Percentiles rank a stretch among this genome's conserved stretches.
Evolutionary conservation across 2,797 vertebrate genomes (phyloP).

Genomic region (Agapornis canus): DNA sequence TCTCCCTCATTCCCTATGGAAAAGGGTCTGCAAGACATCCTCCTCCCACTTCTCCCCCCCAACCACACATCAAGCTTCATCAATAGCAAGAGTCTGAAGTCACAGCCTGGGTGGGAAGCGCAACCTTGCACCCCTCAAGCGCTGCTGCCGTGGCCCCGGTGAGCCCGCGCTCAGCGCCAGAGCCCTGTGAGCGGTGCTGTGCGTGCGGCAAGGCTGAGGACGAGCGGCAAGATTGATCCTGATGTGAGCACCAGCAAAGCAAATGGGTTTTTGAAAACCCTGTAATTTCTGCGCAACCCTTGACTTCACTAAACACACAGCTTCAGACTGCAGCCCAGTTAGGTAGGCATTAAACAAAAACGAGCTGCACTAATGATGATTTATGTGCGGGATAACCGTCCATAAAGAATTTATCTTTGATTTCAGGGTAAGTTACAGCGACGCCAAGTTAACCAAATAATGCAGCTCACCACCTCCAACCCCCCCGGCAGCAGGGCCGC

Average conservation of each 20-base stretch:
- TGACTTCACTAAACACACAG: slow-evolving; percentile 81
- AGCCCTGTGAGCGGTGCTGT: background rate
- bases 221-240: slow-evolving; percentile 72
- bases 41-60: background rate
- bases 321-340: slow-evolving; percentile 71
- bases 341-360: slow-evolving; percentile 77
- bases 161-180: background rate
- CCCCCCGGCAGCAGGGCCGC: background rate
- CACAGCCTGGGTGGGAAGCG: slow-evolving; percentile 37
- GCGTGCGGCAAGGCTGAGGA: slow-evolving; percentile 29
- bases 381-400: slow-evolving; percentile 74
- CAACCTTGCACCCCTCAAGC: background rate
- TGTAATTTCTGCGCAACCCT: slow-evolving; percentile 79
- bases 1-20: rapidly evolving
- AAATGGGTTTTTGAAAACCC: slow-evolving; percentile 82
- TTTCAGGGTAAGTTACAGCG: slow-evolving; percentile 71
- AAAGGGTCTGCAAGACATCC: background rate
- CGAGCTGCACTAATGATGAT: slow-evolving; percentile 76
- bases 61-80: background rate
- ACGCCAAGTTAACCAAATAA: slow-evolving; percentile 73
- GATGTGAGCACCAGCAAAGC: slow-evolving; percentile 73
- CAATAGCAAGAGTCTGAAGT: slow-evolving; percentile 9
- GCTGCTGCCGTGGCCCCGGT: background rate
- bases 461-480: background rate
- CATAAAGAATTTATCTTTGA: slow-evolving; percentile 71